Percentiles rank a stretch among this genome's conserved stretches.
Evolutionary conservation across 2,888 invertebrate species (phyloP).

Genomic region (Belgica antarctica): DNA sequence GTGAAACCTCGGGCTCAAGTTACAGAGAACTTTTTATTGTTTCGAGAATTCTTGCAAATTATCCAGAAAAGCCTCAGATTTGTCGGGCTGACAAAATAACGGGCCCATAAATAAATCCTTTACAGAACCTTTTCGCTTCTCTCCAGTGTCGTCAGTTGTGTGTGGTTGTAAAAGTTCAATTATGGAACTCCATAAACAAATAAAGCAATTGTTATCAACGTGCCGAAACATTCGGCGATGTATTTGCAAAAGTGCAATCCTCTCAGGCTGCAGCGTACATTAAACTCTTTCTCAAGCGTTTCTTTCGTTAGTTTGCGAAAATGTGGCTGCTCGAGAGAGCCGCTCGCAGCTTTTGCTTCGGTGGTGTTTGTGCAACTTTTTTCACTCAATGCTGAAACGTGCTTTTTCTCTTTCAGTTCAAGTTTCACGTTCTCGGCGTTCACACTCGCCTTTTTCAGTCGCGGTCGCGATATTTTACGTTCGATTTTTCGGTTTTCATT

Average conservation of each 20-base stretch:
- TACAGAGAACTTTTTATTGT: too few species aligned
- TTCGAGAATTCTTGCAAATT: too few species aligned
- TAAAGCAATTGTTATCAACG: not conserved
- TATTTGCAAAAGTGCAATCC: constrained; percentile 33
- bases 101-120: too few species aligned
- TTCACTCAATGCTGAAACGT: constrained; percentile 34
- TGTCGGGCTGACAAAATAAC: too few species aligned
- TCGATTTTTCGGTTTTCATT: constrained; percentile 21
- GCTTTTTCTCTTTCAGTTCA: constrained; percentile 42
- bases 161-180: not conserved
- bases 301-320: constrained; percentile 31
- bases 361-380: constrained; percentile 33
- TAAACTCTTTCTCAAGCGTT: constrained; percentile 39
- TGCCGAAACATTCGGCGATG: not conserved
- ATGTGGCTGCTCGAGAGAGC: not conserved
- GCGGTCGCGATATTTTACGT: constrained; percentile 12
- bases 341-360: not conserved
- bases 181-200: not conserved
- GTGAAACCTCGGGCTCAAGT: too few species aligned
- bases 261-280: constrained; percentile 31
- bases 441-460: constrained; percentile 28
- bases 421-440: constrained; percentile 41
- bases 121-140: too few species aligned
- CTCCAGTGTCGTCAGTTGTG: too few species aligned
- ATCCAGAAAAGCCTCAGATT: too few species aligned